Percentiles rank a stretch among this genome's conserved stretches.
These are phyloP conservation scores for Magallana gigas DNA, from an alignment of 1,140 invertebrate genomes.

Conservation along the genomic window DNA sequence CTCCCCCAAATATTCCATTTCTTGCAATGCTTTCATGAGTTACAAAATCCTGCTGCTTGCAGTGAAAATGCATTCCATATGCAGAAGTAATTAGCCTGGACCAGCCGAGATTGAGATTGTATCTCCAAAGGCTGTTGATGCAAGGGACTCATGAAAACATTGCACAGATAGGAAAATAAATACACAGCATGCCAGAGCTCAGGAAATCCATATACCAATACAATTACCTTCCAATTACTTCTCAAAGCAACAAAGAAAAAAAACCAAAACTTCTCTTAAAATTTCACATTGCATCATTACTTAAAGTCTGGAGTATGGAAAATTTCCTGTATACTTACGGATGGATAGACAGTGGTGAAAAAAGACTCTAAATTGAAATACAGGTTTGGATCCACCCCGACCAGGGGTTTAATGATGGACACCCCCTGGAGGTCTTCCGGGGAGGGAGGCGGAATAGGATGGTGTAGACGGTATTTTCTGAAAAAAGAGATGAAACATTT, in stretches of 20 bases:
- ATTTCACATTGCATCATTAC: too few relatives aligned
- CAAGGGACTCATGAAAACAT: too few relatives aligned
- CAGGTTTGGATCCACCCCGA: slow-evolving; percentile 96
- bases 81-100: background rate
- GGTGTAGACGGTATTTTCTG: slow-evolving; percentile 82
- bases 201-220: too few relatives aligned
- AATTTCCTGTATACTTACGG: slow-evolving; percentile 80
- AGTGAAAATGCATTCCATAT: background rate
- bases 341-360: slow-evolving; percentile 96
- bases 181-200: too few relatives aligned
- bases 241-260: too few relatives aligned
- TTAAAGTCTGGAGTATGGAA: too few relatives aligned
- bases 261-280: too few relatives aligned
- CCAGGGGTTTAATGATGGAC: slow-evolving; percentile 96
- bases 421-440: slow-evolving; percentile 91
- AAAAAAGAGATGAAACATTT: slow-evolving; percentile 63
- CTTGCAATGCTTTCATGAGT: background rate
- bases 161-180: too few relatives aligned
- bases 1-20: background rate
- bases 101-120: background rate
- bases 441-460: slow-evolving; percentile 78
- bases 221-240: too few relatives aligned
- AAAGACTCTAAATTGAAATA: slow-evolving; percentile 97
- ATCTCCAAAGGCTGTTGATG: too few relatives aligned
- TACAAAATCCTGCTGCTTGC: background rate